phyloP scores from a whole-genome alignment of 2,888 invertebrate species.

The Podotricha telesiphe region DNA sequence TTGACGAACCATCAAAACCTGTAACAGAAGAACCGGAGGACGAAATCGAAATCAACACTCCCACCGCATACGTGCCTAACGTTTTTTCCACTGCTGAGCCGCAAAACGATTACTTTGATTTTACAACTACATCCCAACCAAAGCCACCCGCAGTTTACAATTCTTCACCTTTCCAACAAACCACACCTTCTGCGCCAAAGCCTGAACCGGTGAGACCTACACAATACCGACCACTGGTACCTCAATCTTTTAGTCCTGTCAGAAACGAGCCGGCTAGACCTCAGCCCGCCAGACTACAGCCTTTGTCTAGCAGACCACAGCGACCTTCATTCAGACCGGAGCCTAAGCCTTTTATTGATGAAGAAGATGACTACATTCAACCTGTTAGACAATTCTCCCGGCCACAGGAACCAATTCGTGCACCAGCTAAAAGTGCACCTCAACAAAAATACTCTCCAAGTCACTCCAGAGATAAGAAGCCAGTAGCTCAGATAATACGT shows the following conservation, averaged over 20 bases:
- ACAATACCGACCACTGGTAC: conserved; percentile 72
- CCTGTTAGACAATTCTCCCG: conserved; percentile 75
- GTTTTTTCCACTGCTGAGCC: conserved; percentile 72
- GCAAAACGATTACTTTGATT: conserved; percentile 75
- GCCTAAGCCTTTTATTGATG: conserved; percentile 74
- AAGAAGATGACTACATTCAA: conserved; percentile 73
- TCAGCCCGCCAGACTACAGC: conserved; percentile 74
- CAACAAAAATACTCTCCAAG: conserved; percentile 74
- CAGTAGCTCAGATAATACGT: conserved; percentile 87
- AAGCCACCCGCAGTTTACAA: conserved; percentile 76
- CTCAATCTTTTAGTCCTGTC: conserved; percentile 70
- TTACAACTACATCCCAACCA: conserved; percentile 75
- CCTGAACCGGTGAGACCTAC: conserved; percentile 76
- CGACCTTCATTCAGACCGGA: conserved; percentile 81
- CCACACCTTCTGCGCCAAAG: conserved; percentile 64
- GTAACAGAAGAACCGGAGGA: conserved; percentile 88
- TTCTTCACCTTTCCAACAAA: conserved; percentile 70
- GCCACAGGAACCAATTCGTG: conserved; percentile 70
- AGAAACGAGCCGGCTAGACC: conserved; percentile 70
- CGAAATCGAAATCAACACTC: conserved; percentile 81
- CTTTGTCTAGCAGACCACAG: conserved; percentile 77
- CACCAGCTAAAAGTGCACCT: conserved; percentile 64
- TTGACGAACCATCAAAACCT: conserved; percentile 84
- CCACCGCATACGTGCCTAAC: conserved; percentile 76
- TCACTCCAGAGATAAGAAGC: conserved; percentile 83